These are phyloP conservation scores for Drosophila borborema DNA, from an alignment of 2,888 invertebrate genomes.

Conservation along the genomic window DNA sequence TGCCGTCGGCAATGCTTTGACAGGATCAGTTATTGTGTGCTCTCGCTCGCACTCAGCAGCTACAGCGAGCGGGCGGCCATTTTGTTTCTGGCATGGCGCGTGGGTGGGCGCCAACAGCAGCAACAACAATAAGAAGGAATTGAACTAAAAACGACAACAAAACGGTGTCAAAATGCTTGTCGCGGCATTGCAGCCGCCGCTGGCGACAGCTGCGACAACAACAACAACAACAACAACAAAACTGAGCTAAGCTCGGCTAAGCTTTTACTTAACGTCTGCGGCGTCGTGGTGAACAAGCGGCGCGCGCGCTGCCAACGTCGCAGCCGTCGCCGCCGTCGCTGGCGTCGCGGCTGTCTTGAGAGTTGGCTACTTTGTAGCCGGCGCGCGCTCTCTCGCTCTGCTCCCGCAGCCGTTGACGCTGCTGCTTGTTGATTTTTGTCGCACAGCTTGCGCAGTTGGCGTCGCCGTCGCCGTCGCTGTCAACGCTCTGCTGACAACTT, in stretches of 20 bases:
- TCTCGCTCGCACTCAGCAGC: background rate
- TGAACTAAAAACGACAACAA: conserved; percentile 29
- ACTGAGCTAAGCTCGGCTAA: conserved; percentile 67
- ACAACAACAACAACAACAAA: conserved; percentile 28
- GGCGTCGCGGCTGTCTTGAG: background rate
- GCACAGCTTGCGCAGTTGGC: conserved; percentile 44
- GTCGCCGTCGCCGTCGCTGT: conserved; percentile 16
- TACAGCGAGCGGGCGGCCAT: conserved; percentile 34
- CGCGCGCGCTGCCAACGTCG: conserved; percentile 32
- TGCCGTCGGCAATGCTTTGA: conserved; percentile 41
- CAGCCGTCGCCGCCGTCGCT: background rate
- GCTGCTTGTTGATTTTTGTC: conserved; percentile 48
- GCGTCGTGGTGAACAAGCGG: conserved; percentile 46
- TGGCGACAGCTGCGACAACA: conserved; percentile 42
- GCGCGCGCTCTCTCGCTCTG: conserved; percentile 38
- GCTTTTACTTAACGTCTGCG: conserved; percentile 46
- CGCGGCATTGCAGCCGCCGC: conserved; percentile 60
- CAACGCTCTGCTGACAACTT: conserved; percentile 35
- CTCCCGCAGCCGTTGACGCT: background rate
- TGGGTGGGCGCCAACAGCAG: conserved; percentile 33
- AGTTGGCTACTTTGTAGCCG: conserved; percentile 54
- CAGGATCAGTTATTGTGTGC: conserved; percentile 43
- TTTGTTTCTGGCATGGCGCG: conserved; percentile 31
- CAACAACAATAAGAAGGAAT: background rate
- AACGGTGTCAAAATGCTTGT: conserved; percentile 79